Percentiles rank a stretch among this genome's conserved stretches.
Conservation (phyloP, 2,113 vertebrate genomes). For the Sterna hirundo region DNA sequence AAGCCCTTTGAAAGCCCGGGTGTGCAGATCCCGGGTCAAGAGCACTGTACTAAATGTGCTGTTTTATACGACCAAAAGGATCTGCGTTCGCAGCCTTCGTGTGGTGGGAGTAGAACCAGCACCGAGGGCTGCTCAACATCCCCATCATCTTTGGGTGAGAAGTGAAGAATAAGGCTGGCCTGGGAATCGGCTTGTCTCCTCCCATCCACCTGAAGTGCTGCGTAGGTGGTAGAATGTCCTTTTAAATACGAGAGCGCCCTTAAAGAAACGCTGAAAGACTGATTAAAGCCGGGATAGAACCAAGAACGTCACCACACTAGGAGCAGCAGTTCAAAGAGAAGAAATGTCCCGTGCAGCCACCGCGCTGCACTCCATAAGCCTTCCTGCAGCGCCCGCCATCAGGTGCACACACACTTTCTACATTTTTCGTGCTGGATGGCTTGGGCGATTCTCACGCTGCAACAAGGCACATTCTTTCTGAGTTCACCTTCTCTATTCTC, state of each 20-base stretch:
- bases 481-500: neutral
- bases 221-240: neutral
- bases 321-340: neutral
- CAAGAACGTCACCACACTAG: neutral
- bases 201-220: neutral
- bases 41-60: neutral
- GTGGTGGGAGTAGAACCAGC: neutral
- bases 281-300: neutral
- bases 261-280: neutral
- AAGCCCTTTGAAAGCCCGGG: neutral
- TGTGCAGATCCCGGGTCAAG: too few species aligned
- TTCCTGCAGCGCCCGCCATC: accelerated
- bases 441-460: neutral
- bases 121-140: neutral
- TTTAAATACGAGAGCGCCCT: neutral
- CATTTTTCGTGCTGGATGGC: neutral
- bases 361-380: accelerated
- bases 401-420: neutral
- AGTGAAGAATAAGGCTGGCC: neutral
- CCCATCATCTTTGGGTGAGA: neutral
- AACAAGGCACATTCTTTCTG: neutral
- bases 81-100: neutral
- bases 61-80: neutral
- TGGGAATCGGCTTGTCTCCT: accelerated
- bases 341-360: accelerated